Evolutionary conservation across 2,113 vertebrate species (phyloP).

Genomic region (Sterrhoptilus dennistouni): DNA sequence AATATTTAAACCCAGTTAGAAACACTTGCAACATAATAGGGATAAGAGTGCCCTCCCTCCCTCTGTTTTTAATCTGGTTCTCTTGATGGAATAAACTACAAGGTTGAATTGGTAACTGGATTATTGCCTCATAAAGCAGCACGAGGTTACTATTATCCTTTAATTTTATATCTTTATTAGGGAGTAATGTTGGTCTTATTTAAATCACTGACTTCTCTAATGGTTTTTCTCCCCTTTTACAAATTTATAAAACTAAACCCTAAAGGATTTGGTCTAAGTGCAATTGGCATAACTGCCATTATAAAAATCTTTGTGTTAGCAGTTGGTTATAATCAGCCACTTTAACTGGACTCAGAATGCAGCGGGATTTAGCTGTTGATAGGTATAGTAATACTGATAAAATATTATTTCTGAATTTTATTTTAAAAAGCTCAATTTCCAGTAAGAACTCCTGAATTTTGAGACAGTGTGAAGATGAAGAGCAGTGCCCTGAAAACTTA

Average conservation of each 20-base stretch:
- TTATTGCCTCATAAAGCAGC: constrained; percentile 74
- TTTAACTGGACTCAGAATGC: constrained; percentile 53
- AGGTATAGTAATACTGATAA: not conserved
- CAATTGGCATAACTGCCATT: constrained; percentile 54
- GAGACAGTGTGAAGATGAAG: not conserved
- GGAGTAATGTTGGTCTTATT: constrained; percentile 66
- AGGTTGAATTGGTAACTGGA: constrained; percentile 58
- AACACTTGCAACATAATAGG: constrained; percentile 47
- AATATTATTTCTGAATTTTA: not conserved
- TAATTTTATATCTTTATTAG: constrained; percentile 78
- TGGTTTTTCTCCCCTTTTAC: constrained; percentile 62
- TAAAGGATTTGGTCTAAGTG: constrained; percentile 63
- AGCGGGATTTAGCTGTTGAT: constrained; percentile 46
- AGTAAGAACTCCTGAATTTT: constrained; percentile 26
- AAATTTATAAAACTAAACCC: constrained; percentile 70
- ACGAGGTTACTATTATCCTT: constrained; percentile 72
- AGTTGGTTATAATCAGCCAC: constrained; percentile 48
- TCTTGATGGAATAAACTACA: constrained; percentile 53
- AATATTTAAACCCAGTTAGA: constrained; percentile 47
- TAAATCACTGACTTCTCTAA: constrained; percentile 61
- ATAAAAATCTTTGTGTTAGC: constrained; percentile 64
- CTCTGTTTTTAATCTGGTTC: constrained; percentile 66
- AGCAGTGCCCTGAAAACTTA: not conserved
- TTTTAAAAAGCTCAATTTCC: not conserved
- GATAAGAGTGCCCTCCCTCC: constrained; percentile 16